Evolutionary conservation across 2,797 vertebrate species (phyloP), one percentile per base, ranked within the genome.

Genomic region (Premnoplex brunnescens): DNA sequence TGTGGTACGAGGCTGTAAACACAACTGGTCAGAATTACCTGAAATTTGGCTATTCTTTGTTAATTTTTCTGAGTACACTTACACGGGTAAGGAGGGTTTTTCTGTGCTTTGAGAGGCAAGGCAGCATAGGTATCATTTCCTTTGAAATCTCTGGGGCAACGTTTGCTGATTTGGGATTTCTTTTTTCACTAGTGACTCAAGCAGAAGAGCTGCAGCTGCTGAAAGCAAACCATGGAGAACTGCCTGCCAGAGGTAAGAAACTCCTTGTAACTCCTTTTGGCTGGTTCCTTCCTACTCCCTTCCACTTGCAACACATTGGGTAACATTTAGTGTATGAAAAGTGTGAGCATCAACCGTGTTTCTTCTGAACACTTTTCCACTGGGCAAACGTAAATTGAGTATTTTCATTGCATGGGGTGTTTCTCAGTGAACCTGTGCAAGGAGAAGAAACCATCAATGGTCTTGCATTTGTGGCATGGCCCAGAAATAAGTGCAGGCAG

Each of bases 121-220:
- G 73, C 7, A 5, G 30, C 22, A 9, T 10, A 66, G 37, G 7
- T 81, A 17, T 73, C 83, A 32, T 23, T 93, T 91, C 67, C 43
- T 91, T 89, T 62, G 90, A 72, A 87, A 80, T 83, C 82, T 90
- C 71, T 89, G 58, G 37, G 85, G 55, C 73, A 54, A 27, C 39
- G 7, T 66, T 75, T 85, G 74, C 43, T 94, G 51, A 92, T 88
- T 66, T 85, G 77, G 67, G 66, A 56, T 75, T 59, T 90, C 43
- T 96, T 93, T 96, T 66, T 94, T 95, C 59, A 73, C 92, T 49
- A 98, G 98, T 98, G 96, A 95, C 56, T 63, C 92, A 97, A 93
- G 95, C 93, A 93, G 77, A 77, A 85, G 81, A 97, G 80, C 92
- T 91, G 89, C 96, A 97, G 52, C 91, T 97, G 46, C 63, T 95